phyloP scores from a whole-genome alignment of 2,888 invertebrate genomes.

The Polydrusus cervinus region DNA sequence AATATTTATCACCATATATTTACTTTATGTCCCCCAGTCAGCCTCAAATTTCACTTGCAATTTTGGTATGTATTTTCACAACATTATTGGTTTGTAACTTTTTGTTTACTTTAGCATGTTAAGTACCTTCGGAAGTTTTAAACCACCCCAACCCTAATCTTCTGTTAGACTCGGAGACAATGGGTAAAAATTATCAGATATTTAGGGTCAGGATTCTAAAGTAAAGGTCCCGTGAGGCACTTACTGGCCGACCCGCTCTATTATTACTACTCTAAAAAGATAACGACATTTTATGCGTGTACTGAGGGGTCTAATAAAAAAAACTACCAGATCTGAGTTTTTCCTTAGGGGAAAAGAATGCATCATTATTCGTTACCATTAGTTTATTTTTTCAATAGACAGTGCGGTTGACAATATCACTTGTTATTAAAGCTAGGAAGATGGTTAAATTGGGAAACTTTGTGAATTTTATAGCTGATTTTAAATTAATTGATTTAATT shows the following conservation, averaged over 20 bases:
- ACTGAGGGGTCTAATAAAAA: conserved; percentile 35
- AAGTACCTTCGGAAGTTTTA: conserved; percentile 50
- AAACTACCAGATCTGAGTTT: conserved; percentile 21
- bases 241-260: conserved; percentile 39
- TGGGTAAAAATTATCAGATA: conserved; percentile 52
- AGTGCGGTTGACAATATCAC: background rate
- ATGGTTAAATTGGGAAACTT: too few relatives aligned
- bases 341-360: conserved; percentile 15
- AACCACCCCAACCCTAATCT: conserved; percentile 52
- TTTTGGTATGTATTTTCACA: conserved; percentile 51
- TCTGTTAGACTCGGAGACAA: conserved; percentile 46
- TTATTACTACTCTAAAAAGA: conserved; percentile 53
- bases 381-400: background rate
- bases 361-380: conserved; percentile 23
- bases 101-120: conserved; percentile 57
- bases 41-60: conserved; percentile 33
- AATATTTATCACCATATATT: conserved; percentile 27
- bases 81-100: conserved; percentile 56
- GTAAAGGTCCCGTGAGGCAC: conserved; percentile 47
- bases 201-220: conserved; percentile 39
- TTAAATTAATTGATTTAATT: too few relatives aligned
- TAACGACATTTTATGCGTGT: conserved; percentile 46
- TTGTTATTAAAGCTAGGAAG: too few relatives aligned
- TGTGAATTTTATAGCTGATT: too few relatives aligned
- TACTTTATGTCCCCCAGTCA: conserved; percentile 22